Evolutionary conservation across 2,113 vertebrate genomes (phyloP).

Genomic region (Dolichallabes microphthalmus): DNA sequence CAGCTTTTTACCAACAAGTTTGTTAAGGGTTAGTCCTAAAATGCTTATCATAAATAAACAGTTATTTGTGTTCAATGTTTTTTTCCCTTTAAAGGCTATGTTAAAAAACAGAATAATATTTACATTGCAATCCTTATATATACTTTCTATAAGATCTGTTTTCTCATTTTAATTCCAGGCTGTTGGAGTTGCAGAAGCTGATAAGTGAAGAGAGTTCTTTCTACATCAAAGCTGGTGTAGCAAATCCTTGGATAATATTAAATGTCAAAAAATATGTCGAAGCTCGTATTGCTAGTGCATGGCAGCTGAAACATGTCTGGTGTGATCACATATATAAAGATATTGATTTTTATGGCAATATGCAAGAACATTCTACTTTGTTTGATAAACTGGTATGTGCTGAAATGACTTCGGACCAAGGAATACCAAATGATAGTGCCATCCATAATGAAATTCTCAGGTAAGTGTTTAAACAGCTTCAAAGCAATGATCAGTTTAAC

Average conservation of each 20-base stretch:
- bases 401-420: not conserved
- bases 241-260: no score
- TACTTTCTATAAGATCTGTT: not conserved
- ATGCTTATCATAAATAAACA: no score
- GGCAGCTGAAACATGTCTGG: not conserved
- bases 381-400: constrained; percentile 21
- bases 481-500: not conserved
- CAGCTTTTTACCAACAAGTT: no score
- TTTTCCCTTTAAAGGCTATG: not conserved
- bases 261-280: not conserved
- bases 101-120: not conserved
- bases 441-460: not conserved
- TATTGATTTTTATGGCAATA: not conserved
- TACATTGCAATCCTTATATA: not conserved
- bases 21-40: no score
- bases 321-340: not conserved
- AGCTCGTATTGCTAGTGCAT: not conserved
- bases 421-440: not conserved
- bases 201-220: not conserved
- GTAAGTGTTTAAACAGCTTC: not conserved
- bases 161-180: not conserved
- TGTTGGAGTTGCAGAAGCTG: not conserved
- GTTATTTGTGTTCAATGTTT: not conserved
- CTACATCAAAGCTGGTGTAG: not conserved
- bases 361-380: not conserved